Percentiles rank a stretch among this genome's conserved stretches.
Conservation (phyloP, 2,888 invertebrate genomes). For the Cylloceria caligata region DNA sequence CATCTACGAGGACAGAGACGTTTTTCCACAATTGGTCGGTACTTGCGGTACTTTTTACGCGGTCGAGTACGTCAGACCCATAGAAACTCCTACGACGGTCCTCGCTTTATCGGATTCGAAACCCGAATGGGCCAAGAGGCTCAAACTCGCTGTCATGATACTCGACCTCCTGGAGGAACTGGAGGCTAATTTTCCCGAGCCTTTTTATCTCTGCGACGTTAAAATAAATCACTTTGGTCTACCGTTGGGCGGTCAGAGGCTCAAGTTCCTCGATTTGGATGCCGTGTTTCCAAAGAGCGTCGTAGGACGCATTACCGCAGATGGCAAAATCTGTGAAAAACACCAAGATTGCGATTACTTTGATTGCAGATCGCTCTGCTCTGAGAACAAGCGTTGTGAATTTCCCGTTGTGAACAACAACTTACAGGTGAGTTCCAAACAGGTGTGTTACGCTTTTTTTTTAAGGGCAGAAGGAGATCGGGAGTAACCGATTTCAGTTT, state of each 20-base stretch:
- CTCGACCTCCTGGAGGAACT: conserved; percentile 87
- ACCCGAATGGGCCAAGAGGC: conserved; percentile 87
- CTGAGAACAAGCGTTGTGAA: conserved; percentile 86
- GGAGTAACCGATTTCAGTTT: too few relatives aligned
- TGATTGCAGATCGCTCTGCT: conserved; percentile 89
- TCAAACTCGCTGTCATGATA: conserved; percentile 87
- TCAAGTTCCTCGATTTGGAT: conserved; percentile 89
- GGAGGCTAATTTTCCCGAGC: conserved; percentile 87
- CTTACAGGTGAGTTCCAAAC: conserved; percentile 82
- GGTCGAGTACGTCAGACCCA: conserved; percentile 87
- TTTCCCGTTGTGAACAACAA: conserved; percentile 88
- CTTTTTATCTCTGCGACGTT: conserved; percentile 89
- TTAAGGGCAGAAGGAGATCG: too few relatives aligned
- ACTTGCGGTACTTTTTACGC: conserved; percentile 89
- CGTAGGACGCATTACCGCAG: conserved; percentile 85
- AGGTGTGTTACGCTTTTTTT: neutral
- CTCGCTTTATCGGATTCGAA: conserved; percentile 86
- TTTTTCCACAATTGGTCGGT: conserved; percentile 88
- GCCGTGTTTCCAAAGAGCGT: conserved; percentile 87
- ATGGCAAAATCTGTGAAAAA: conserved; percentile 85
- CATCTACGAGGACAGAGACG: conserved; percentile 87
- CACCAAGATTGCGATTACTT: conserved; percentile 89
- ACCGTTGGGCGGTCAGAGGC: conserved; percentile 84
- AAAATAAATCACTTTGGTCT: conserved; percentile 89
- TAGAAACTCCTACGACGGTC: conserved; percentile 86